A percentile compares a stretch with the other conserved stretches of the same genome.
phyloP scores from a whole-genome alignment of 1,140 invertebrate genomes.

The Diachasma alloeum region DNA sequence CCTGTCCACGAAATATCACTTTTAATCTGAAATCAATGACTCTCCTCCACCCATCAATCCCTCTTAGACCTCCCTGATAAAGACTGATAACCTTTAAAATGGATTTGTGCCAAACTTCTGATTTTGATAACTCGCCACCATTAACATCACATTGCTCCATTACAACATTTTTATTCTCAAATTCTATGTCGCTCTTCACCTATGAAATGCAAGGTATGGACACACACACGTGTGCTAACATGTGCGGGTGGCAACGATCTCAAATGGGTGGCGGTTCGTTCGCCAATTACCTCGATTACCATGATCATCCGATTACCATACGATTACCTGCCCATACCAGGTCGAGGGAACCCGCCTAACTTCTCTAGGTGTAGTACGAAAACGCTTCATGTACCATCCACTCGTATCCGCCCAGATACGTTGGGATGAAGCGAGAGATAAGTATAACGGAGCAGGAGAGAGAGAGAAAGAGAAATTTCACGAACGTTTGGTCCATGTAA shows the following conservation, averaged over 20 bases:
- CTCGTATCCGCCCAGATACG: background rate
- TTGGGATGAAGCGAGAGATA: background rate
- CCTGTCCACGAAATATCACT: too few relatives aligned
- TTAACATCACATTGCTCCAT: background rate
- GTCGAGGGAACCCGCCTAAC: background rate
- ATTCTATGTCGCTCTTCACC: background rate
- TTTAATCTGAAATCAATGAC: too few relatives aligned
- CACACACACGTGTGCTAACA: background rate
- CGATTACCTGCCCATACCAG: slow-evolving; percentile 16
- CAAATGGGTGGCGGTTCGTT: slow-evolving; percentile 14
- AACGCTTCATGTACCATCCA: background rate
- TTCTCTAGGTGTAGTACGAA: background rate
- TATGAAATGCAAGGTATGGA: background rate
- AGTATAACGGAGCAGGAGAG: background rate
- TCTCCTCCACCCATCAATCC: too few relatives aligned
- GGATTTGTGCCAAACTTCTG: background rate
- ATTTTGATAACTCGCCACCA: background rate
- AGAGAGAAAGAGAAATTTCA: background rate
- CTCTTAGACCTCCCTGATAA: too few relatives aligned
- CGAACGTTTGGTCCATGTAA: slow-evolving; percentile 9
- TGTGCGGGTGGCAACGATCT: background rate
- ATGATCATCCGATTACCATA: slow-evolving; percentile 30
- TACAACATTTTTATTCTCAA: background rate
- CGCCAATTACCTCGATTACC: slow-evolving; percentile 26
- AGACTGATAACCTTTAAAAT: too few relatives aligned